Base-by-base conservation (phyloP, 2,888 invertebrate species). In the Nymphalis urticae region DNA sequence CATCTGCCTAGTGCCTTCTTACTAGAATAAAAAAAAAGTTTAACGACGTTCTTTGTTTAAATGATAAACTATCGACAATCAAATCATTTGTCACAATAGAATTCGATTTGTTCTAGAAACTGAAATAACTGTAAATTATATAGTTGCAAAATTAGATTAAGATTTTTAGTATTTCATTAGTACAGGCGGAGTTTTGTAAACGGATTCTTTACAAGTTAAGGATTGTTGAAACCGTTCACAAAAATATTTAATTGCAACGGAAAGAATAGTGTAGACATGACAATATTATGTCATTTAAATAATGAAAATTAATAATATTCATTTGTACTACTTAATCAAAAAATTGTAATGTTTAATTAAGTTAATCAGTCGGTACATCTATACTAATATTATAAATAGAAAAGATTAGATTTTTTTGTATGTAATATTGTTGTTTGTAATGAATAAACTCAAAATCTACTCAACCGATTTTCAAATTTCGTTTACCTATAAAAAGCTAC, bases 211-310 rank as follows among this genome's bases (percentile, higher is more conserved):
- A 56, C 27, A 56, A 56, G 16, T 85, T 82, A 83, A 86, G 81
- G 85, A 80, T 80, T 76, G 79, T 83, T 32, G 82, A 84, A 82
- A 81, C 78, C 80, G 79, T 81, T 82, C 80, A 82, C 82, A 81
- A 82, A 85, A 85, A 79, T 82, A 80, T 82, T 83, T 84, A 83
- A 84, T 85, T 84, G 83, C 75, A 21, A 53, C 62, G 68, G 66
- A 70, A 62, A 69, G 71, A 72, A 73, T 79, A 73, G 64, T 68
- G 54, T 78, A 79, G 86, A 85, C 70, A 67, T 36, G 68, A 32
- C 6, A 32, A 6, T 32, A 6, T 6, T 32, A 6, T 32, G 27
- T 32, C 6, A 32, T 32, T 27, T 27, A 5, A 27, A 27, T 27
- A 27, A 32, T 6, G 27, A 6, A 32, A 32, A 6, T 32, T 32